Base-by-base conservation (phyloP, 2,797 vertebrate genomes). In the Danio aesculapii region DNA sequence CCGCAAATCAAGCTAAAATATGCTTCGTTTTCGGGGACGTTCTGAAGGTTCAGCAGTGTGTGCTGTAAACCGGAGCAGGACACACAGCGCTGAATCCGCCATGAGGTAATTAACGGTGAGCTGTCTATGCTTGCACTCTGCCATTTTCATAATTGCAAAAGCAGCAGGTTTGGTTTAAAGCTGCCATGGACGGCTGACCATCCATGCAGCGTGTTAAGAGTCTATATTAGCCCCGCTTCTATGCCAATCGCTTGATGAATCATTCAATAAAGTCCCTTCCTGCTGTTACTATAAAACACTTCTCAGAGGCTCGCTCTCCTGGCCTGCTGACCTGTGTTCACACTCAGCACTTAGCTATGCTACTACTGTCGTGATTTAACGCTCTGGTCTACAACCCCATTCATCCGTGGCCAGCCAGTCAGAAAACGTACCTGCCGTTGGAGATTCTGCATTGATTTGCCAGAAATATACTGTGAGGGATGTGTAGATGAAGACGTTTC, bases 201-300 rank as follows among this genome's bases (percentile, higher is more conserved):
- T 83, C 53, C 77, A 53, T 52, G 19, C 52, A 58, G 72, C 75
- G 49, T 81, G 82, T 84, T 83, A 52, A 49, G 83, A 81, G 80
- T 88, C 78, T 87, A 77, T 86, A 74, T 79, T 88, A 84, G 59
- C 58, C 58, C 59, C 72, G 63, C 41, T 82, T 75, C 77, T 55
- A 72, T 81, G 80, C 83, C 79, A 84, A 58, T 87, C 82, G 83
- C 89, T 86, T 89, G 86, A 90, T 89, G 88, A 92, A 89, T 90
- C 88, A 89, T 89, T 88, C 86, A 89, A 86, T 88, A 91, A 88
- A 83, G 74, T 17, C 6, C 58, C 81, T 85, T 89, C 88, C 88
- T 87, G 82, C 62, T 82, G 90, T 82, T 19, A 72, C 87, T 84
- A 88, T 92, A 92, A 92, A 86, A 84, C 77, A 81, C 71, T 73